phyloP scores from a whole-genome alignment of 1,140 invertebrate genomes.

The Chelonus insularis region DNA sequence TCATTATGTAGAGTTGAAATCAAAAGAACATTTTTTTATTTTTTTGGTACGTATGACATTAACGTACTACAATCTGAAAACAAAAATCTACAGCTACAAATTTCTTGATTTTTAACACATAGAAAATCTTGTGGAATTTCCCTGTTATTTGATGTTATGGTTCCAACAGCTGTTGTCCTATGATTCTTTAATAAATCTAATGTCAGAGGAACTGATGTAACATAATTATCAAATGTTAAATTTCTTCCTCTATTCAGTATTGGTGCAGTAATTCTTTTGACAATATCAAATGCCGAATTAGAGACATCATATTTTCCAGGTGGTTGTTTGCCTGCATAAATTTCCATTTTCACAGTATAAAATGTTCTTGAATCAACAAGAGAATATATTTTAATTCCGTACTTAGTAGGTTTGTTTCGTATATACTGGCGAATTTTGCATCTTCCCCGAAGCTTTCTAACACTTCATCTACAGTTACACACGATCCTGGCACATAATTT shows the following conservation, averaged over 20 bases:
- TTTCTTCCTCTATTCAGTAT: constrained; percentile 40
- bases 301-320: constrained; percentile 31
- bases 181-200: constrained; percentile 41
- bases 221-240: constrained; percentile 51
- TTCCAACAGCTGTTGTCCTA: constrained; percentile 47
- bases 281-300: constrained; percentile 34
- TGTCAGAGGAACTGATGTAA: constrained; percentile 42
- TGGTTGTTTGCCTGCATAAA: constrained; percentile 52
- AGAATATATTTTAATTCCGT: constrained; percentile 53
- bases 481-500: constrained; percentile 40
- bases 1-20: constrained; percentile 43
- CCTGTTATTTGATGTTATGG: constrained; percentile 47
- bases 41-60: constrained; percentile 48
- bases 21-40: constrained; percentile 42
- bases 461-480: constrained; percentile 50
- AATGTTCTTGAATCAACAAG: constrained; percentile 55
- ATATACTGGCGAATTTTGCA: constrained; percentile 57
- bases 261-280: too few relatives aligned
- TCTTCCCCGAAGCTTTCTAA: constrained; percentile 46
- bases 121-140: constrained; percentile 46
- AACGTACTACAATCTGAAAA: constrained; percentile 40
- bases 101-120: constrained; percentile 29
- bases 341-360: constrained; percentile 59
- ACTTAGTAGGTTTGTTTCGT: constrained; percentile 46
- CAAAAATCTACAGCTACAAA: constrained; percentile 32